These are phyloP conservation scores for Myotis vivesi DNA, from an alignment of 2,797 vertebrate genomes.

Conservation along the genomic window DNA sequence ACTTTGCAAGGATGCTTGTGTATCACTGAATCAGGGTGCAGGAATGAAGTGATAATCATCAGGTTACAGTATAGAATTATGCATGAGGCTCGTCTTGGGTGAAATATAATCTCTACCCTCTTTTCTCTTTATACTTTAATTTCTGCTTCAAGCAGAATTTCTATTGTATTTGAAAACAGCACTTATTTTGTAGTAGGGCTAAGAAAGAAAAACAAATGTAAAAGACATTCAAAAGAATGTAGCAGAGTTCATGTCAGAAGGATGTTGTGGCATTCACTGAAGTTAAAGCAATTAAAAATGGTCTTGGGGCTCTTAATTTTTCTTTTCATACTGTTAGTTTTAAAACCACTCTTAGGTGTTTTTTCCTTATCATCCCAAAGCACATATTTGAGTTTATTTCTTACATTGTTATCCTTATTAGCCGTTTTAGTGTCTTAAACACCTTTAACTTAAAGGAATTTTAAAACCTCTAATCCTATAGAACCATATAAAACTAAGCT, in stretches of 20 bases:
- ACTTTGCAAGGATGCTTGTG: background rate
- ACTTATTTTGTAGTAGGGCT: conserved; percentile 24
- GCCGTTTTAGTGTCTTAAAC: background rate
- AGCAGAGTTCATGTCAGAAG: conserved; percentile 14
- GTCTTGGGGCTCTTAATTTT: background rate
- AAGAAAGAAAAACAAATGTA: background rate
- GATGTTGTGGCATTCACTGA: background rate
- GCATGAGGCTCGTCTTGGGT: background rate
- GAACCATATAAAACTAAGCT: background rate
- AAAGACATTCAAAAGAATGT: background rate
- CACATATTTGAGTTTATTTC: background rate
- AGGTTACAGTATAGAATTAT: background rate
- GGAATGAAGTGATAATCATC: background rate
- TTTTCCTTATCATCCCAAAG: background rate
- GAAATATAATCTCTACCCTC: background rate
- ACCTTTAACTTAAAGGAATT: background rate
- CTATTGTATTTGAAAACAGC: background rate
- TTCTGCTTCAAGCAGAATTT: background rate
- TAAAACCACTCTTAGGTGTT: background rate
- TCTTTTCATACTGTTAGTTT: background rate
- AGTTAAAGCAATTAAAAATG: conserved; percentile 29
- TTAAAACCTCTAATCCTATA: background rate
- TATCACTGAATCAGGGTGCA: background rate
- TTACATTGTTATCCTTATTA: background rate
- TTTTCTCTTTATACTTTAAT: background rate